Conservation (phyloP, 2,888 invertebrate species). For the Plagiodera versicolora region DNA sequence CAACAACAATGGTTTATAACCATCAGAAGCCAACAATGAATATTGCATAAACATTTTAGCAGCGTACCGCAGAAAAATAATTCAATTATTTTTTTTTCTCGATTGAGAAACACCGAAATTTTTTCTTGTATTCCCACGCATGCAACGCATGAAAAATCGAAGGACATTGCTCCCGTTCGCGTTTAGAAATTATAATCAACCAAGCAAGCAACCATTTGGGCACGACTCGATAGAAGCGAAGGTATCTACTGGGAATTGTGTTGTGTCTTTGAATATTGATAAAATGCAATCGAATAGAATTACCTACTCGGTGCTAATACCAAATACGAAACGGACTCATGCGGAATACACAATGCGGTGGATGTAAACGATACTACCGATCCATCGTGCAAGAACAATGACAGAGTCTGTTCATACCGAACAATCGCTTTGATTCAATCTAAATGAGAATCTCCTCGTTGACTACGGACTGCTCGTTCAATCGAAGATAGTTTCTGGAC, state of each 20-base stretch:
- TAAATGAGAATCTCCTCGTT: too few relatives aligned
- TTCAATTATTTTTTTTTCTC: too few relatives aligned
- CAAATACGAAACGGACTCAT: neutral
- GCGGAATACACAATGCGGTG: neutral
- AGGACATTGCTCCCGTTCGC: neutral
- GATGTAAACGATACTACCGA: neutral
- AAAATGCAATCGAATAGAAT: neutral
- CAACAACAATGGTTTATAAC: too few relatives aligned
- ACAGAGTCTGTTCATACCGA: too few relatives aligned
- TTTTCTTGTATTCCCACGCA: too few relatives aligned
- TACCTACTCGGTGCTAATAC: neutral
- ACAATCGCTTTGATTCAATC: too few relatives aligned
- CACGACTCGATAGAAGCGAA: neutral
- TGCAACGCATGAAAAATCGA: neutral
- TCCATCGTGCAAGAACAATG: neutral
- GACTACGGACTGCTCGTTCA: too few relatives aligned
- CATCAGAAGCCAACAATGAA: too few relatives aligned
- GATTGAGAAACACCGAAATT: too few relatives aligned
- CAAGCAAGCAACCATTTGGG: neutral
- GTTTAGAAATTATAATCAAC: neutral
- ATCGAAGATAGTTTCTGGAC: too few relatives aligned
- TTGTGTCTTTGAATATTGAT: neutral
- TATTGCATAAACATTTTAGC: too few relatives aligned
- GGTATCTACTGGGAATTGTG: neutral
- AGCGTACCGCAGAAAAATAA: too few relatives aligned